Evolutionary conservation across 1,140 invertebrate species (phyloP).

Genomic region (Achatina immaculata): DNA sequence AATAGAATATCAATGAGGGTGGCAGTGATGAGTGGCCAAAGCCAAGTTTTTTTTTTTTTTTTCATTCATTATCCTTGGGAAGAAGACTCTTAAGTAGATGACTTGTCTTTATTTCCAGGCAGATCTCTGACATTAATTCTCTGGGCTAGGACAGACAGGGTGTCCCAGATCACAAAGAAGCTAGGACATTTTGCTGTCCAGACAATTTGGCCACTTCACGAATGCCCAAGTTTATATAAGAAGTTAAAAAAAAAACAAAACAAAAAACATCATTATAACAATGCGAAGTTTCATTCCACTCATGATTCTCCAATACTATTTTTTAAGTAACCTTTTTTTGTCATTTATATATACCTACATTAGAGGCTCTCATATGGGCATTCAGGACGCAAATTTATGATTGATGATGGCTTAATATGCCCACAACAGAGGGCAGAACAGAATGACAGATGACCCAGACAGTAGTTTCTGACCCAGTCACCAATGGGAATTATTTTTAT

Average conservation of each 20-base stretch:
- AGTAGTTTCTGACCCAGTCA: too few species aligned
- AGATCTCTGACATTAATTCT: constrained; percentile 5
- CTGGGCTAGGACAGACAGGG: background rate
- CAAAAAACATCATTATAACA: too few species aligned
- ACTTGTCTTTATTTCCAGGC: background rate
- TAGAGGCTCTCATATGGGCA: too few species aligned
- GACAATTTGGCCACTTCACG: background rate
- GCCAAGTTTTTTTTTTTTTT: background rate
- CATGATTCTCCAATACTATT: too few species aligned
- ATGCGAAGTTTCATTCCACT: too few species aligned
- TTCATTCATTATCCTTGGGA: background rate
- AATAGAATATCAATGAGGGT: background rate
- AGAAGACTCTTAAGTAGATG: background rate
- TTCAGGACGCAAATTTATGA: too few species aligned
- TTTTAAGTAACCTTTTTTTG: too few species aligned
- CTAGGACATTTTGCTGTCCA: background rate
- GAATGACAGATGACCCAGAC: too few species aligned
- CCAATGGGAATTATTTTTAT: too few species aligned
- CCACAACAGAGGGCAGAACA: too few species aligned
- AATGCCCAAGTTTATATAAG: background rate
- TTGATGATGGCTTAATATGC: too few species aligned
- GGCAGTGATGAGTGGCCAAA: background rate
- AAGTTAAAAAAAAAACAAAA: background rate
- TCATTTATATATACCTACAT: too few species aligned
- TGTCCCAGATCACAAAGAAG: background rate